A percentile compares a stretch with the other conserved stretches of the same genome.
These are phyloP conservation scores for Acipenser ruthenus DNA, from an alignment of 2,797 vertebrate genomes.

Conservation along the genomic window DNA sequence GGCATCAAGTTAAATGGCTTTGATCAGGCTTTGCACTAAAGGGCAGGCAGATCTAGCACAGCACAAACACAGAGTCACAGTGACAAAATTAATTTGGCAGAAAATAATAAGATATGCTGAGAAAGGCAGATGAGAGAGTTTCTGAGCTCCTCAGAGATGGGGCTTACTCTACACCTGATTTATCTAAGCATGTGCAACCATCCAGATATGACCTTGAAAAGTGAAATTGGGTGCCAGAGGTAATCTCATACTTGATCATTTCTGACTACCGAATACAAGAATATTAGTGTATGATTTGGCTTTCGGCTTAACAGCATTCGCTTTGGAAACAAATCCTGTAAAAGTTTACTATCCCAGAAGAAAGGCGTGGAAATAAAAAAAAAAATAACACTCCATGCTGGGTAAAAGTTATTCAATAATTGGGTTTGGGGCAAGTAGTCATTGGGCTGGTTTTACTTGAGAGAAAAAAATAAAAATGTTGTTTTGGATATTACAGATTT, in stretches of 20 bases:
- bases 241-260: slow-evolving; percentile 46
- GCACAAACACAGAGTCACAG: slow-evolving; percentile 49
- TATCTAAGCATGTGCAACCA: slow-evolving; percentile 48
- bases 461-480: no score
- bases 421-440: no score
- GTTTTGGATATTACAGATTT: no score
- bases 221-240: slow-evolving; percentile 39
- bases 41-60: slow-evolving; percentile 42
- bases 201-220: slow-evolving; percentile 56
- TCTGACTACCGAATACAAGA: slow-evolving; percentile 22
- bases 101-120: slow-evolving; percentile 62
- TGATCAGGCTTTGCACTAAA: slow-evolving; percentile 48
- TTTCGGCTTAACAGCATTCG: slow-evolving; percentile 13
- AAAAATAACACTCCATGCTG: no score
- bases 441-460: no score
- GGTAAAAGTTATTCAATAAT: no score
- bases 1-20: slow-evolving; percentile 57
- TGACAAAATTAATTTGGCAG: slow-evolving; percentile 67
- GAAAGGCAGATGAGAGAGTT: slow-evolving; percentile 54
- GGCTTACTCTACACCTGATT: slow-evolving; percentile 56
- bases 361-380: background rate
- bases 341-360: background rate
- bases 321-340: background rate
- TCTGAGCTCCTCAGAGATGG: slow-evolving; percentile 50
- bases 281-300: slow-evolving; percentile 25